phyloP scores from a whole-genome alignment of 2,797 vertebrate species.

The Cossypha caffra region DNA sequence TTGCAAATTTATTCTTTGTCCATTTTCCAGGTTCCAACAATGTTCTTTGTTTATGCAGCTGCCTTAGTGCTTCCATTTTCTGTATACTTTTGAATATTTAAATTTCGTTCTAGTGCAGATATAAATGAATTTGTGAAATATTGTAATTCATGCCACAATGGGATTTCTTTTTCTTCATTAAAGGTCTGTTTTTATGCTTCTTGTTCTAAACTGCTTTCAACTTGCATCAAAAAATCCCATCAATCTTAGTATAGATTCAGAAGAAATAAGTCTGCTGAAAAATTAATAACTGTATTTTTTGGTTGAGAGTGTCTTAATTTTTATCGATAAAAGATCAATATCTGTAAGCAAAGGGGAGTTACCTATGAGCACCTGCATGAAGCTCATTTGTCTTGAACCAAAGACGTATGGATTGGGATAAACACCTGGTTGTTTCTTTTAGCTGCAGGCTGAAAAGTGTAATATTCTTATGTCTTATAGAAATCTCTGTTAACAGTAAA shows the following conservation, averaged over 20 bases:
- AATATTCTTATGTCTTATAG: not conserved
- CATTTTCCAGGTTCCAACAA: not conserved
- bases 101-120: not conserved
- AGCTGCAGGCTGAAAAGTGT: not conserved
- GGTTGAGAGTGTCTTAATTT: not conserved
- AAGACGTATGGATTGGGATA: not conserved
- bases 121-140: not conserved
- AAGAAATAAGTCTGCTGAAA: not conserved
- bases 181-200: not conserved
- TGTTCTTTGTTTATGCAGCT: not conserved
- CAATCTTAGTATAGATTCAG: not conserved
- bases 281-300: not conserved
- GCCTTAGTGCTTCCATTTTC: not conserved
- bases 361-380: not conserved
- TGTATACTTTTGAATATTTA: not conserved
- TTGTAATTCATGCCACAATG: not conserved
- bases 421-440: not conserved
- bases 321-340: not conserved
- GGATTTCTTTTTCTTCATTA: not conserved
- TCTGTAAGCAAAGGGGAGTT: not conserved
- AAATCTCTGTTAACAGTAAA: not conserved
- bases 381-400: not conserved
- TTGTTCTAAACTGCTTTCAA: not conserved
- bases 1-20: not conserved
- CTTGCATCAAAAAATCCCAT: not conserved